Evolutionary conservation across 2,113 vertebrate species (phyloP), one percentile per base, ranked within the genome.

Genomic region (Ammodytes marinus): DNA sequence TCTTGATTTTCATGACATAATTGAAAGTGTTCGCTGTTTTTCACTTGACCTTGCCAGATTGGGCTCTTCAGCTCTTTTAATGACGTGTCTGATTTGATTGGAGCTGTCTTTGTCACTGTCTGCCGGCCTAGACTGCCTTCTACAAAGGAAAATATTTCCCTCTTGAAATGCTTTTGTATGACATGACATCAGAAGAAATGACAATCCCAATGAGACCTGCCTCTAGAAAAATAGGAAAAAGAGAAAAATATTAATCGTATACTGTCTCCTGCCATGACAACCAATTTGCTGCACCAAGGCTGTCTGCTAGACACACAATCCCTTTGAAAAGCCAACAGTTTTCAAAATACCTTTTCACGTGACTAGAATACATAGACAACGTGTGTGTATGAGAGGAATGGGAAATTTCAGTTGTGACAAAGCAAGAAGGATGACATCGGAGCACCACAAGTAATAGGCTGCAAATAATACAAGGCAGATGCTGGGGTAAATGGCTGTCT

Each of bases 121-220:
- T 76, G 78, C 59, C 84, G 83, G 75, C 71, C 84, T 77, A 53
- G 37, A 74, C 81, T 80, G 82, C 88, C 73, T 83, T 69, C 75
- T 78, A 88, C 80, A 88, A 91, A 87, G 85, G 65, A 78, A 70
- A 78, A 82, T 66, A 66, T 72, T 37, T 37, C 71, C 46, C 68
- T 60, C 75, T 88, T 88, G 78, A 92, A 90, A 91, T 80, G 77
- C 76, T 79, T 82, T 85, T 83, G 85, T 84, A 74, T 89, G 86
- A 90, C 80, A 85, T 77, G 82, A 88, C 86, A 92, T 93, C 87
- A 92, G 91, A 92, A 83, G 80, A 86, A 91, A 90, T 80, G 58
- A 63, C 80, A 86, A 90, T 85, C 84, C 79, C 80, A 82, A 82
- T 72, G 86, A 87, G 83, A 76, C 73, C 79, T 63, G 79, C 64